Evolutionary conservation across 2,888 invertebrate species (phyloP).

Genomic region (Daptonema setosum): DNA sequence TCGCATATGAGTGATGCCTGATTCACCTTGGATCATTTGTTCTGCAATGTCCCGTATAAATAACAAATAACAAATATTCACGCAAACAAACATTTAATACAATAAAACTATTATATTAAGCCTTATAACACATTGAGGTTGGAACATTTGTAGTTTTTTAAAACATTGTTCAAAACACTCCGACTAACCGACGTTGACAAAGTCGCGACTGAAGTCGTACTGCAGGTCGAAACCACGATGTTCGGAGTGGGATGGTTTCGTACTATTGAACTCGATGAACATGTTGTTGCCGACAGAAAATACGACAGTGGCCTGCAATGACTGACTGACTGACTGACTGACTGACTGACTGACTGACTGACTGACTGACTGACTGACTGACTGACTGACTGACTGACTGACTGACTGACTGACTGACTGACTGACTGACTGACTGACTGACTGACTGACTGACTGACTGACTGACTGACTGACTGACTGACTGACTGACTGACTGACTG

Average conservation of each 20-base stretch:
- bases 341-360: too few relatives aligned
- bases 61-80: background rate
- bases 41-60: conserved; percentile 2
- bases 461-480: too few relatives aligned
- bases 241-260: conserved; percentile 44
- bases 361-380: too few relatives aligned
- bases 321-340: too few relatives aligned
- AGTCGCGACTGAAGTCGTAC: conserved; percentile 92
- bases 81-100: background rate
- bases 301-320: background rate
- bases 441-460: too few relatives aligned
- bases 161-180: too few relatives aligned
- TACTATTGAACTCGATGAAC: conserved; percentile 25
- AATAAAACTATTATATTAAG: background rate
- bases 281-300: conserved; percentile 17
- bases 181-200: conserved; percentile 76
- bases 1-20: conserved; percentile 13
- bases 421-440: too few relatives aligned
- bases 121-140: background rate
- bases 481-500: too few relatives aligned
- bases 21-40: conserved; percentile 14
- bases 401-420: too few relatives aligned
- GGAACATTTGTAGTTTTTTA: too few relatives aligned
- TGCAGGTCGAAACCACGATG: conserved; percentile 94
- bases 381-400: too few relatives aligned